Conservation (phyloP, 2,113 vertebrate genomes). For the Pogonocichla stellata region DNA sequence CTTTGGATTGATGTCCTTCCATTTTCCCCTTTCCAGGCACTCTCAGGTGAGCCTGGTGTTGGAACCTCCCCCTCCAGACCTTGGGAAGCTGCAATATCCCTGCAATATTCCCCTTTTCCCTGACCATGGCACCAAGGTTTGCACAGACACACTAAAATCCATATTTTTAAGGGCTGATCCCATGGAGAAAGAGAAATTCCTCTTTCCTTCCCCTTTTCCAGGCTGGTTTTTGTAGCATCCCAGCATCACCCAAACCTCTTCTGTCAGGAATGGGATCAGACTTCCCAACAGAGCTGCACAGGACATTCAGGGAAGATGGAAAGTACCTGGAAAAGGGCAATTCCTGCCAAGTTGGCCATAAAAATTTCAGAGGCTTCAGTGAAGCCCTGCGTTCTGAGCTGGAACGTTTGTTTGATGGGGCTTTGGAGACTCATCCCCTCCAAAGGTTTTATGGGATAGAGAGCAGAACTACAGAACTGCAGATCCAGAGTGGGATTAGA, state of each 20-base stretch:
- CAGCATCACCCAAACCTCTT: background rate
- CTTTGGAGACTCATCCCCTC: conserved; percentile 8
- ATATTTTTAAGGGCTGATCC: background rate
- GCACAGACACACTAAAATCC: rapidly evolving
- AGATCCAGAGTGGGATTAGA: background rate
- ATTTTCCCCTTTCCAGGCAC: background rate
- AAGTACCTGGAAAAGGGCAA: background rate
- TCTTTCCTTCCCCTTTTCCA: background rate
- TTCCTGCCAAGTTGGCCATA: conserved; percentile 35
- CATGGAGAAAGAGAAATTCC: background rate
- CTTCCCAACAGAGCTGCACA: background rate
- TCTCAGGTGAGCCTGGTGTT: background rate
- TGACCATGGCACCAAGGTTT: background rate
- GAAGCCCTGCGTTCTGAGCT: background rate
- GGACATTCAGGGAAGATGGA: background rate
- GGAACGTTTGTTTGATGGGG: background rate
- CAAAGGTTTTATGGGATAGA: background rate
- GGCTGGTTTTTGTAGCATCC: background rate
- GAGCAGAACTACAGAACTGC: background rate
- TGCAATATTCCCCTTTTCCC: background rate
- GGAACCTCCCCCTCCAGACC: background rate
- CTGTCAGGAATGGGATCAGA: background rate
- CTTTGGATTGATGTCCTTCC: background rate
- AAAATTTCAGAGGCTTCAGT: conserved; percentile 52
- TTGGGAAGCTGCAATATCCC: background rate